A percentile compares a stretch with the other conserved stretches of the same genome.
Conservation (phyloP, 2,113 vertebrate species). For the Mustela nigripes region DNA sequence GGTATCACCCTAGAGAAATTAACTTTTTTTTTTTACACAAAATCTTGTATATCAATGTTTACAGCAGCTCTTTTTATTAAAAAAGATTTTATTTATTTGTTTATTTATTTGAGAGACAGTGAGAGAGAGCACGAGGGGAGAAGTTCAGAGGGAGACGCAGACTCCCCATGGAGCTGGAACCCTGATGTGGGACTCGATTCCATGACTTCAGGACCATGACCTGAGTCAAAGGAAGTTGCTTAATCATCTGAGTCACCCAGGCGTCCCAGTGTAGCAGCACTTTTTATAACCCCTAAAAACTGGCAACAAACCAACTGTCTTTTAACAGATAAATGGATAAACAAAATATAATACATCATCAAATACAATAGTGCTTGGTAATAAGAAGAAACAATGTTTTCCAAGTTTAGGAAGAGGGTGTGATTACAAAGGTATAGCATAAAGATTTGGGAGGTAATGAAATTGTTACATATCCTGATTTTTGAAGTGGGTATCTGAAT, state of each 20-base stretch:
- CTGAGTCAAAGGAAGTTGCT: too few species aligned
- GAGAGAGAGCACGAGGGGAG: too few species aligned
- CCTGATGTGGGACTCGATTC: too few species aligned
- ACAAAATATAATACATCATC: neutral
- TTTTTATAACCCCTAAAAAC: neutral
- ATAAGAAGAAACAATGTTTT: neutral
- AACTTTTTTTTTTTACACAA: neutral
- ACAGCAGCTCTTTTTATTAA: neutral
- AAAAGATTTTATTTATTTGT: too few species aligned
- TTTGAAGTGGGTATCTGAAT: neutral
- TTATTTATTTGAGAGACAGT: too few species aligned
- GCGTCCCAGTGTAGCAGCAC: neutral
- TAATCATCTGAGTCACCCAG: too few species aligned
- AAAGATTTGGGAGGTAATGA: too few species aligned
- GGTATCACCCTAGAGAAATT: neutral
- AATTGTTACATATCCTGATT: neutral
- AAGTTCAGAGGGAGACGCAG: too few species aligned
- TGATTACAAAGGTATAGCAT: neutral
- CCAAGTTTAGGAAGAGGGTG: neutral
- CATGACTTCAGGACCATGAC: too few species aligned
- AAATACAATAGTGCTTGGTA: neutral
- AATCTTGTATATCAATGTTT: neutral
- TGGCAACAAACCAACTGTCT: neutral
- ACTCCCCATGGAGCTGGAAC: too few species aligned
- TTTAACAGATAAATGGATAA: neutral